Percentiles rank a stretch among this genome's conserved stretches.
These are phyloP conservation scores for Mythimna impura DNA, from an alignment of 2,888 invertebrate species.

Conservation along the genomic window DNA sequence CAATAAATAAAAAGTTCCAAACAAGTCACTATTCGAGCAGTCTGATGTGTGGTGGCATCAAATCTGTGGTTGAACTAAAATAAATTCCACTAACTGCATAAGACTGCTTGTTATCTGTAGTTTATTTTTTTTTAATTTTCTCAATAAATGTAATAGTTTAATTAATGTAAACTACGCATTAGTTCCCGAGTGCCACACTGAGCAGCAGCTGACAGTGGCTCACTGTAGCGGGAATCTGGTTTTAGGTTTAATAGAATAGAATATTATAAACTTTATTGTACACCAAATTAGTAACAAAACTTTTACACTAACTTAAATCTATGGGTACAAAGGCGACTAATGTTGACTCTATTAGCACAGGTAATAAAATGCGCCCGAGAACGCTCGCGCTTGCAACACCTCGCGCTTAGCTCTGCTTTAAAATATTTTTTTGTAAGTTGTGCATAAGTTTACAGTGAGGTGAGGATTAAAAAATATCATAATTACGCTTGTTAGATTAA, in stretches of 20 bases:
- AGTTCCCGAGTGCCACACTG: neutral
- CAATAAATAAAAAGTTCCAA: no score
- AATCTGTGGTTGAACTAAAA: no score
- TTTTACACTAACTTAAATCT: no score
- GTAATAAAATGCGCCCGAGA: conserved; percentile 18
- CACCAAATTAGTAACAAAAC: no score
- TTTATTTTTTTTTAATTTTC: neutral
- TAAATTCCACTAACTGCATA: no score
- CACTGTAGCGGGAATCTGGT: conserved; percentile 10
- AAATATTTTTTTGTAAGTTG: conserved; percentile 20
- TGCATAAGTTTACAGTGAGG: neutral
- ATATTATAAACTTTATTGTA: no score
- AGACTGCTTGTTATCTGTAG: no score
- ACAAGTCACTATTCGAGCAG: no score
- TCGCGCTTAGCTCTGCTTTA: neutral
- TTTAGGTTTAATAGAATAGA: no score
- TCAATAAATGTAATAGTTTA: neutral
- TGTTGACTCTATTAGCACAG: conserved; percentile 21
- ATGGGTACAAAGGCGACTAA: no score
- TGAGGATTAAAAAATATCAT: neutral
- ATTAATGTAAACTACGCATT: conserved; percentile 1
- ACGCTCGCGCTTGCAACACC: conserved; percentile 7
- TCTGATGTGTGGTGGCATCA: no score
- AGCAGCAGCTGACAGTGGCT: conserved; percentile 5
- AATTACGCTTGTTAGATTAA: no score